These are phyloP conservation scores for Cisticola juncidis DNA, from an alignment of 2,113 vertebrate species.

Conservation along the genomic window DNA sequence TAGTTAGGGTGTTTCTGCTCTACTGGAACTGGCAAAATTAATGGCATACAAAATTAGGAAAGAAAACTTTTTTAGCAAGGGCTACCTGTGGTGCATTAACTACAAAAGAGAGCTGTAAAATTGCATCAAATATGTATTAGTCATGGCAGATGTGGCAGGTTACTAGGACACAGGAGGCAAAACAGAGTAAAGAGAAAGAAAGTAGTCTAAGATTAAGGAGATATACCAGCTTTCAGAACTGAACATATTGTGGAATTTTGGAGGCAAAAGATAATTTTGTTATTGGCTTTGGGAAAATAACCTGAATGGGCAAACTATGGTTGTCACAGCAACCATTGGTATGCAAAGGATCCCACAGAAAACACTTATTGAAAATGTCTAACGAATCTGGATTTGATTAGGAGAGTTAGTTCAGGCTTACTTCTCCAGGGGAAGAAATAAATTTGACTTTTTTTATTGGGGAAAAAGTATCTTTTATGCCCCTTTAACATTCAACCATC, in stretches of 20 bases:
- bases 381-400: conserved; percentile 25
- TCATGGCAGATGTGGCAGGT: background rate
- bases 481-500: background rate
- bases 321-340: background rate
- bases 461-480: background rate
- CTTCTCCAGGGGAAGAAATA: background rate
- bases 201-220: background rate
- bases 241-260: background rate
- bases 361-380: conserved; percentile 1
- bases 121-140: background rate
- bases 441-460: background rate
- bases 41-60: background rate
- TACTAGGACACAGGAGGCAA: background rate
- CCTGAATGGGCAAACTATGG: background rate
- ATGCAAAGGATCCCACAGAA: background rate
- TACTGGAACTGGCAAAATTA: background rate
- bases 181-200: background rate
- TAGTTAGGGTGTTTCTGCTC: background rate
- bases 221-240: background rate
- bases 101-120: background rate
- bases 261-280: background rate
- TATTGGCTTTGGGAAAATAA: background rate
- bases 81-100: background rate
- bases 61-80: background rate
- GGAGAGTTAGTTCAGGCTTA: background rate